Base-by-base conservation (phyloP, 2,113 vertebrate species). In the Crypturellus undulatus region DNA sequence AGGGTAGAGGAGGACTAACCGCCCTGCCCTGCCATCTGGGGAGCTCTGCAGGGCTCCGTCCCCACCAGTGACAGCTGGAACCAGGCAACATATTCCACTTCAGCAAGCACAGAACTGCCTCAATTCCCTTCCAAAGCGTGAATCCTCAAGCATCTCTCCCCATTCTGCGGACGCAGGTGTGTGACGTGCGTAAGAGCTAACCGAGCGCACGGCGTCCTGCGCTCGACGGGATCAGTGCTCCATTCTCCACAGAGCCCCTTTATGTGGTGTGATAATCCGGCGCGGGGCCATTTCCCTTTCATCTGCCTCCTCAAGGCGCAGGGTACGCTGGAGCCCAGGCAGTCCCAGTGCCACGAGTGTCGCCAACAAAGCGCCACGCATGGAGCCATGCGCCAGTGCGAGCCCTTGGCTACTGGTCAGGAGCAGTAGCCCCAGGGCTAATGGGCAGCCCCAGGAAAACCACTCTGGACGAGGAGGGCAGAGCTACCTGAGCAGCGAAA, bases 181-280 rank as follows among this genome's bases (percentile, higher is more conserved):
- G 96, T 92, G 95, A 95, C 93, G 91, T 84, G 94, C 93, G 94
- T 95, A 96, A 97, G 94, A 96, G 94, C 95, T 96, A 96, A 95
- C 94, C 82, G 90, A 93, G 85, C 95, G 92, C 89, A 51, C 83
- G 40, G 92, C 85, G 90, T 75, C 92, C 94, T 26, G 0, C 72
- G 94, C 90, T 71, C 95, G 94, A 95, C 86, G 95, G 92, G 94
- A 97, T 96, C 95, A 96, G 92, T 90, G 96, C 93, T 92, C 93
- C 92, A 95, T 96, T 96, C 89, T 95, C 93, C 42, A 88, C 93
- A 95, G 93, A 95, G 94, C 92, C 95, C 94, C 95, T 91, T 96
- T 95, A 95, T 96, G 96, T 93, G 93, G 76, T 43, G 90, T 80
- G 96, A 95, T 94, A 93, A 97, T 95, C 90, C 96, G 93, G 94